Evolutionary conservation across 1,140 invertebrate species (phyloP).

Genomic region (Aricia agestis): DNA sequence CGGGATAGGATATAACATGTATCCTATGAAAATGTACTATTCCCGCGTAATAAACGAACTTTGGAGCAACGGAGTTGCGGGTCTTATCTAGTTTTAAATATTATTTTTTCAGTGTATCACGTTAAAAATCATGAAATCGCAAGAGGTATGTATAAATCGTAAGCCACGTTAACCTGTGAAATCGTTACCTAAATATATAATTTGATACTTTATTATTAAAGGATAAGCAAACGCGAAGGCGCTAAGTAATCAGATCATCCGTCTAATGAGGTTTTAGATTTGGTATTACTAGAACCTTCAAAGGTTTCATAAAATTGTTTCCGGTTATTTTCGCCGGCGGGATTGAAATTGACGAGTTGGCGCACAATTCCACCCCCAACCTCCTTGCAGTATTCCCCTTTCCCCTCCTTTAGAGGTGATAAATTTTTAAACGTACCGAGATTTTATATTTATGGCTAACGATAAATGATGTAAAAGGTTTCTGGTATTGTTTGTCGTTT

Average conservation of each 20-base stretch:
- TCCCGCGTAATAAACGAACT: too few species aligned
- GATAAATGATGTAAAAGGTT: constrained; percentile 3
- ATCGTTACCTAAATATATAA: too few species aligned
- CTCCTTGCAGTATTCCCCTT: not conserved
- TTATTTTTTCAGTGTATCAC: too few species aligned
- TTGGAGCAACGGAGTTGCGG: too few species aligned
- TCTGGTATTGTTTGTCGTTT: not conserved
- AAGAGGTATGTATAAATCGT: too few species aligned
- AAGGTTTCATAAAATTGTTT: constrained; percentile 8
- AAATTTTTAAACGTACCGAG: constrained; percentile 9
- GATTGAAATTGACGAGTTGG: constrained; percentile 13
- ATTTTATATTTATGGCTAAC: not conserved
- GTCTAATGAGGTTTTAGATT: not conserved
- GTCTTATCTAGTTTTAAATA: too few species aligned
- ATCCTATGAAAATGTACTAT: too few species aligned
- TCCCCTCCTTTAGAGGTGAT: constrained; percentile 1
- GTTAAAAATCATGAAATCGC: too few species aligned
- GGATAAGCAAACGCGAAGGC: not conserved
- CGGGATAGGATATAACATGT: too few species aligned
- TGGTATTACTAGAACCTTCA: not conserved
- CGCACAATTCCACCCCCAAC: not conserved
- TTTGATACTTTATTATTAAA: too few species aligned
- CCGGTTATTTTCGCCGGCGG: not conserved
- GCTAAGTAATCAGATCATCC: not conserved
- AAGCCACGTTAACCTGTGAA: too few species aligned